Percentiles rank a stretch among this genome's conserved stretches.
These are phyloP conservation scores for Alouatta palliata DNA, from an alignment of 2,113 vertebrate species.

Conservation along the genomic window DNA sequence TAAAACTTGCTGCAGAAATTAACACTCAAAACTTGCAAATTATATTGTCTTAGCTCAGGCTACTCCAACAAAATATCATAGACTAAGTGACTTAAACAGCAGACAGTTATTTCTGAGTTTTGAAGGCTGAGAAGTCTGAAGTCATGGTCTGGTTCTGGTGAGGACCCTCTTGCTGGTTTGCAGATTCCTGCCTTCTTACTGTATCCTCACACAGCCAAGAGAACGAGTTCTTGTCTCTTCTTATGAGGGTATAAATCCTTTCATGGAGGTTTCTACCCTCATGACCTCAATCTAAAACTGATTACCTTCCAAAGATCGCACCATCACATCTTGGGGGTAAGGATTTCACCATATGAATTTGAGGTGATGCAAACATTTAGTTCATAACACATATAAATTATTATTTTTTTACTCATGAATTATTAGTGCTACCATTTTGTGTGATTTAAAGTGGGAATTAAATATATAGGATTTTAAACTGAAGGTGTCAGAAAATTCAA, in stretches of 20 bases:
- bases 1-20: conserved; percentile 36
- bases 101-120: not conserved
- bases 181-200: not conserved
- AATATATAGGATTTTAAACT: conserved; percentile 2
- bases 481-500: not conserved
- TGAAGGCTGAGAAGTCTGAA: not conserved
- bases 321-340: not conserved
- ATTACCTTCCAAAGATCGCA: not conserved
- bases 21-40: conserved; percentile 42
- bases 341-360: not conserved
- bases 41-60: not conserved
- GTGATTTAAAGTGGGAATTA: conserved; percentile 29
- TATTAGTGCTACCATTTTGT: not conserved
- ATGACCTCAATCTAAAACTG: not conserved
- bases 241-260: not conserved
- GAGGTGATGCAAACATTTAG: not conserved
- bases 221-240: not conserved
- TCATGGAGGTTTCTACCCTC: not conserved
- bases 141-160: not conserved
- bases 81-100: not conserved
- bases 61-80: not conserved
- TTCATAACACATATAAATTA: conserved; percentile 18
- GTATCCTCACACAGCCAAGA: not conserved
- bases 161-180: not conserved
- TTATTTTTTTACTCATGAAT: not conserved